Evolutionary conservation across 2,797 vertebrate species (phyloP), one percentile per base, ranked within the genome.

Genomic region (Coregonus ussuriensis): DNA sequence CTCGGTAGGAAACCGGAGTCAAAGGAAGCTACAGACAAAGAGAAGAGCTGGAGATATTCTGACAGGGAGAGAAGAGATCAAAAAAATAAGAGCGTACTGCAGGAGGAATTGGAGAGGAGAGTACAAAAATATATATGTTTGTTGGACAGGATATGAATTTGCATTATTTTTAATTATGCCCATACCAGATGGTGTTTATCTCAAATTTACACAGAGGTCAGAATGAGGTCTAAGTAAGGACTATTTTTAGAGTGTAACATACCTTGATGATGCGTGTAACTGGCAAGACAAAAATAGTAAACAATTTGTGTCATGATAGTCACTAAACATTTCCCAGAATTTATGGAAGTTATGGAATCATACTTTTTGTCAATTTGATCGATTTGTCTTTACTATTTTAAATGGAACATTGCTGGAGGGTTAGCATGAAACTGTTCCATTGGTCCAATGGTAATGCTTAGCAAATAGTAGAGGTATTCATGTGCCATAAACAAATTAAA

Each of bases 1-100:
- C 86, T 87, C 47, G 74, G 79, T 72, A 31, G 59, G 76, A 86
- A 86, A 90, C 4, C 25, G 77, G 80, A 88, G 83, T 88, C 87
- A 89, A 88, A 87, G 84, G 74, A 84, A 85, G 82, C 9, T 13
- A 68, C 63, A 84, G 71, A 54, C 59, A 77, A 76, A 77, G 51
- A 21, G 41, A 47, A 47, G 41, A 47, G 41, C 62, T 25, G 51
- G 21, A 47, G 53, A 52, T 14, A 74, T 72, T 63, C 16, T 41
- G 51, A 71, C 14, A 72, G 29, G 41, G 41, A 81, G 69, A 37
- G 11, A 51, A 74, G 69, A 52, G 21, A 56, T 74, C 25, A 25
- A 25, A 71, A 76, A 66, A 31, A 63, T 47, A 4, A n/a, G 3
- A 3, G 0, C 31, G n/a, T n/a, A 7, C 16, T 53, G 67, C 31